Evolutionary conservation across 1,140 invertebrate species (phyloP).

Genomic region (Pseudomyrmex dendroicus): DNA sequence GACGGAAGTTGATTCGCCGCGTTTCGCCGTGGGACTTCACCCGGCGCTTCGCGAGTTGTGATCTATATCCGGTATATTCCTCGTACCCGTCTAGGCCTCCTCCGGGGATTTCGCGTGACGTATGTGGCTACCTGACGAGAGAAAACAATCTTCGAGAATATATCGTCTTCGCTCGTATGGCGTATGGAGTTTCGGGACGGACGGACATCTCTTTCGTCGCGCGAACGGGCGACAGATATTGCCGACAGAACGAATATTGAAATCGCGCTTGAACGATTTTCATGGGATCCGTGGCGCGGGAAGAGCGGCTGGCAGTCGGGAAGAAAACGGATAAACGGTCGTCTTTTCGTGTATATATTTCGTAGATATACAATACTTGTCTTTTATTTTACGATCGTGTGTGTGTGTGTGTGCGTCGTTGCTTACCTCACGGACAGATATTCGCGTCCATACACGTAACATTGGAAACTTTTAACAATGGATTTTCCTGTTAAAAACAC

Average conservation of each 20-base stretch:
- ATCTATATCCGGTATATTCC: slow-evolving; percentile 83
- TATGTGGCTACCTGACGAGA: slow-evolving; percentile 86
- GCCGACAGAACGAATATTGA: slow-evolving; percentile 54
- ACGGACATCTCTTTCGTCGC: not conserved
- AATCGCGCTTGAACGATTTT: slow-evolving; percentile 49
- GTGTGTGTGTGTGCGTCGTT: not conserved
- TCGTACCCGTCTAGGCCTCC: slow-evolving; percentile 75
- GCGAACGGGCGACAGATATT: slow-evolving; percentile 46
- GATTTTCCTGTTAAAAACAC: too few relatives aligned
- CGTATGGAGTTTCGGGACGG: not conserved
- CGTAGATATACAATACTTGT: not conserved
- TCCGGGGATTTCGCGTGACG: slow-evolving; percentile 82
- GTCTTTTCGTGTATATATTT: not conserved
- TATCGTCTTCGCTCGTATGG: slow-evolving; percentile 78
- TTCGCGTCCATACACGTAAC: not conserved
- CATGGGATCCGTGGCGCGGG: not conserved
- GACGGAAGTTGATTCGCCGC: slow-evolving; percentile 85
- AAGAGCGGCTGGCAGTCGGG: not conserved
- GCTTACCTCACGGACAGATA: slow-evolving; percentile 1
- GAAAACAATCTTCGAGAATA: slow-evolving; percentile 86
- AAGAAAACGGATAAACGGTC: slow-evolving; percentile 6
- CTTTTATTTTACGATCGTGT: not conserved
- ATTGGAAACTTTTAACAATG: too few relatives aligned
- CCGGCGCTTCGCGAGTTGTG: slow-evolving; percentile 82
- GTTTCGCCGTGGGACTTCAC: slow-evolving; percentile 80